A percentile compares a stretch with the other conserved stretches of the same genome.
Evolutionary conservation across 1,140 invertebrate species (phyloP).

Genomic region (Carposina sasakii): DNA sequence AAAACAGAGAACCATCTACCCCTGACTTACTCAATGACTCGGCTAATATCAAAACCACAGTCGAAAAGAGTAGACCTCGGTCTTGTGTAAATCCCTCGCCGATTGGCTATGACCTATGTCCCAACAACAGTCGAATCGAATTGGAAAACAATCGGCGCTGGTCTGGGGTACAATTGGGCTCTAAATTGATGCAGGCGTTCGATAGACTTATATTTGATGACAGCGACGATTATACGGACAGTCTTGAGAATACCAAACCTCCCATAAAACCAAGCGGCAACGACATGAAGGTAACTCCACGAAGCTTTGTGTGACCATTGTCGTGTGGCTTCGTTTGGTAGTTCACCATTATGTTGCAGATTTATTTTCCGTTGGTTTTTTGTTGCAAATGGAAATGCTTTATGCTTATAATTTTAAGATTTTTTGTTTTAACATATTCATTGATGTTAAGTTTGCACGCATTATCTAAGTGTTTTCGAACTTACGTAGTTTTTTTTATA

Average conservation of each 20-base stretch:
- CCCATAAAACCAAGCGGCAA: constrained; percentile 41
- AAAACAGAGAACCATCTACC: constrained; percentile 63
- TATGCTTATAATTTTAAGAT: constrained; percentile 23
- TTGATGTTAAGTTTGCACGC: constrained; percentile 27
- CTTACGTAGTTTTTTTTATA: too few relatives aligned
- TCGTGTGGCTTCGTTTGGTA: constrained; percentile 48
- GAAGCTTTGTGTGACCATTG: constrained; percentile 36
- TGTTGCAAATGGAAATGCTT: constrained; percentile 17
- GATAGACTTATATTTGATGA: constrained; percentile 80
- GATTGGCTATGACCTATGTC: constrained; percentile 66
- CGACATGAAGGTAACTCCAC: constrained; percentile 59
- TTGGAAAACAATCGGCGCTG: constrained; percentile 79
- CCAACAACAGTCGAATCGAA: constrained; percentile 72
- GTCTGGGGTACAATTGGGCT: constrained; percentile 80
- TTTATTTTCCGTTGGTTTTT: constrained; percentile 22
- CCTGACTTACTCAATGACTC: constrained; percentile 73
- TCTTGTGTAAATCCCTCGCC: constrained; percentile 77
- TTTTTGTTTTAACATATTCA: constrained; percentile 26
- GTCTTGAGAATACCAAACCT: constrained; percentile 76
- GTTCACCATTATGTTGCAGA: constrained; percentile 17
- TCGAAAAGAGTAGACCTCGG: constrained; percentile 76
- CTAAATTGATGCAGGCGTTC: constrained; percentile 80
- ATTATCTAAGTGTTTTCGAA: constrained; percentile 15
- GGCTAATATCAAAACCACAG: constrained; percentile 62
- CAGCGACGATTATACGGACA: constrained; percentile 83